Evolutionary conservation across 2,113 vertebrate genomes (phyloP), one percentile per base, ranked within the genome.

Genomic region (Eolophus roseicapilla): DNA sequence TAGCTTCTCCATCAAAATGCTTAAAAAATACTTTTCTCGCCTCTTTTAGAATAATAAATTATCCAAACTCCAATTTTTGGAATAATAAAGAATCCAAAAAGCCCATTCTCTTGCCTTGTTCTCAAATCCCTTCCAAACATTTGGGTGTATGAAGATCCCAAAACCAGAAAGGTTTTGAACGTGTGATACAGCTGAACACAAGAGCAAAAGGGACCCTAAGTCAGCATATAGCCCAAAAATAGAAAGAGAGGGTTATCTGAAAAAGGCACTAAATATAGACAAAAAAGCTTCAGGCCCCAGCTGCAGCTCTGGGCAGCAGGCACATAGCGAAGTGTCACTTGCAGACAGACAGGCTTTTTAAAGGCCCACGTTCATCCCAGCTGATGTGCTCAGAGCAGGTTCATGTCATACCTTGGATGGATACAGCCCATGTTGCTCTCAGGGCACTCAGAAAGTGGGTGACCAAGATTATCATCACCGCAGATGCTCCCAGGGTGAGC

Each of bases 251-350:
- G 90, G 73, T 88, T 95, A 96, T 96, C 95, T 96, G 87, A 86
- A 96, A 96, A 97, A 96, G 95, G 95, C 93, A 65, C 97, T 97
- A 97, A 96, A 90, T 95, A 97, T 96, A 97, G 95, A 88, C 86
- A 92, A 94, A 91, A 89, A 57, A 0, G 75, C 44, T 78, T n/a
- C 1, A 2, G 28, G 52, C 43, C 65, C 16, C 83, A 49, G 88
- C 86, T 67, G 44, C 62, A 90, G 92, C 3, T 3, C 2, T 0
- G 41, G 73, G 55, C 65, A 74, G 69, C 63, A 7, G 4, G 82
- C 17, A 2, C 65, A 25, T 5, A 47, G 76, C 63, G 14, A 33
- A 68, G 70, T 65, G 81, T 69, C 94, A 71, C 67, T 89, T 60
- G 47, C 57, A 92, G 76, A 33, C 75, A 89, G 68, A 43, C 8